Percentiles rank a stretch among this genome's conserved stretches.
Evolutionary conservation across 1,140 invertebrate genomes (phyloP).

Genomic region (Drosophila lini): DNA sequence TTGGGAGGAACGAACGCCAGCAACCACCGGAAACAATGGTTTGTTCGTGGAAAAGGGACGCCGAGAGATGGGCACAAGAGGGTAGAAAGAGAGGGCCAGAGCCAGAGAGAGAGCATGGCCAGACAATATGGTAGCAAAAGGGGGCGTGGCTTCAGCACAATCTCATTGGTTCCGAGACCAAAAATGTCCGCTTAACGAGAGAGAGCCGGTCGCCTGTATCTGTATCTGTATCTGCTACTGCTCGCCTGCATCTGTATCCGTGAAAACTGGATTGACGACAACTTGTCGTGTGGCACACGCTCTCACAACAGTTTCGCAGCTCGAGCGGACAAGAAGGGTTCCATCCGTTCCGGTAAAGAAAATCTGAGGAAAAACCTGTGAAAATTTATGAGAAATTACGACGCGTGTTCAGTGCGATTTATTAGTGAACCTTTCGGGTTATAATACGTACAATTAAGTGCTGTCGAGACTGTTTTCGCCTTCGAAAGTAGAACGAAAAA

Average conservation of each 20-base stretch:
- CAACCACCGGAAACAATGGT: slow-evolving; percentile 32
- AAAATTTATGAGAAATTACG: slow-evolving; percentile 23
- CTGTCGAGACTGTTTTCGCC: slow-evolving; percentile 5
- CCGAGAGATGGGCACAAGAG: slow-evolving; percentile 19
- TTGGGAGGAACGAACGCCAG: slow-evolving; percentile 50
- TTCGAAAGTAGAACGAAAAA: slow-evolving; percentile 2
- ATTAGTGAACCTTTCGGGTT: not conserved
- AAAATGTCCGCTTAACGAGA: slow-evolving; percentile 52
- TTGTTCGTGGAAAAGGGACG: slow-evolving; percentile 28
- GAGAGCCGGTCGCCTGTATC: not conserved
- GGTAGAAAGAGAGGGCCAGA: slow-evolving; percentile 34
- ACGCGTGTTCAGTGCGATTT: slow-evolving; percentile 7
- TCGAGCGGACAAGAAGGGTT: slow-evolving; percentile 80
- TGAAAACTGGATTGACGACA: slow-evolving; percentile 29
- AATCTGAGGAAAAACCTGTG: slow-evolving; percentile 16
- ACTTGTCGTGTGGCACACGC: slow-evolving; percentile 57
- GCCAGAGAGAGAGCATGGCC: slow-evolving; percentile 19
- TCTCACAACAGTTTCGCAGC: slow-evolving; percentile 80
- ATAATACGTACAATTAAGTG: slow-evolving; percentile 6
- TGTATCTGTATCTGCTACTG: slow-evolving; percentile 12
- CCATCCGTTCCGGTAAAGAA: slow-evolving; percentile 34
- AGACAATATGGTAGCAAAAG: slow-evolving; percentile 29
- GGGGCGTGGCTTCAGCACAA: slow-evolving; percentile 36
- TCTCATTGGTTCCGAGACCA: slow-evolving; percentile 43
- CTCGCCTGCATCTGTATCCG: slow-evolving; percentile 9